These are phyloP conservation scores for Arrhopalites spinosus DNA, from an alignment of 2,888 invertebrate genomes.

Conservation along the genomic window DNA sequence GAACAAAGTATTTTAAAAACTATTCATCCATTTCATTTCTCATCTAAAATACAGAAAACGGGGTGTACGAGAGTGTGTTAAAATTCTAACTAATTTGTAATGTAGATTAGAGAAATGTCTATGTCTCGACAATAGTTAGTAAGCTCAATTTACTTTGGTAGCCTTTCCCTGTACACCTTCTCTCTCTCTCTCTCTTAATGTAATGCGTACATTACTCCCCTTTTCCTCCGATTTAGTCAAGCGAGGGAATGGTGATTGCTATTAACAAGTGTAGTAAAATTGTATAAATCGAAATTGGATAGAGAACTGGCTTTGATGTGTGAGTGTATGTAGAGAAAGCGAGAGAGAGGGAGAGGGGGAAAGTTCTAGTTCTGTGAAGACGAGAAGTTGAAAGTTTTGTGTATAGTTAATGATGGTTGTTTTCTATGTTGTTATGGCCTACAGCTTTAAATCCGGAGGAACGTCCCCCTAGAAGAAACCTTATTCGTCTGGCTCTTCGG, in stretches of 20 bases:
- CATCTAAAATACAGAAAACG: no score
- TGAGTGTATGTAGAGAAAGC: not conserved
- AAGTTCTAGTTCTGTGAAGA: not conserved
- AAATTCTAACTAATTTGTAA: not conserved
- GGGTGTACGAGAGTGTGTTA: not conserved
- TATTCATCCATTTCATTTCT: no score
- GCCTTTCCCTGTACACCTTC: no score
- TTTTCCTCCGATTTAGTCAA: not conserved
- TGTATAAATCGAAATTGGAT: no score
- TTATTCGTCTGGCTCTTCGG: constrained; percentile 79
- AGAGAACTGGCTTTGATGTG: no score
- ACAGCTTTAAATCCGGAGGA: constrained; percentile 83
- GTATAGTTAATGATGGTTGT: constrained; percentile 17
- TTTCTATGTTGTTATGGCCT: constrained; percentile 54
- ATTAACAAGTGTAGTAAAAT: not conserved
- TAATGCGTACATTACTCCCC: not conserved
- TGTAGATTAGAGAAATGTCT: no score
- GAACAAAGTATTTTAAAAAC: not conserved
- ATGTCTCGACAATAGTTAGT: no score
- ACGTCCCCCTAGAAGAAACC: constrained; percentile 76
- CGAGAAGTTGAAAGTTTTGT: not conserved
- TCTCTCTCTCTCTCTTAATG: not conserved
- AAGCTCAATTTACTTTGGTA: no score
- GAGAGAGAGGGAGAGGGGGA: not conserved
- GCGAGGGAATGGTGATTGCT: not conserved